Conservation (phyloP, 2,113 vertebrate genomes). For the Fukomys damarensis region DNA sequence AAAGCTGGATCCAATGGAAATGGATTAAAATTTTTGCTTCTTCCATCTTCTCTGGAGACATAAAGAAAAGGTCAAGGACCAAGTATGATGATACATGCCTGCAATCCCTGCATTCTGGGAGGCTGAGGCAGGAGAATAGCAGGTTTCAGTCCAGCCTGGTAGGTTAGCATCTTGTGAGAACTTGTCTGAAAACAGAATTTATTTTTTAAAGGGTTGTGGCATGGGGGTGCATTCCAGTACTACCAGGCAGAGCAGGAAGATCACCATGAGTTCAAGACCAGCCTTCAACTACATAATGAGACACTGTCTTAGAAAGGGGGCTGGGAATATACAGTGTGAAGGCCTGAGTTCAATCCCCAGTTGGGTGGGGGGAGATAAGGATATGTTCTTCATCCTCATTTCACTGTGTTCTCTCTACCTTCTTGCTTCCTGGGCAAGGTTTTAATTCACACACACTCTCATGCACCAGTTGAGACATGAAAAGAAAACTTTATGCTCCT, state of each 20-base stretch:
- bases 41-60: background rate
- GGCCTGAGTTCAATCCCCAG: background rate
- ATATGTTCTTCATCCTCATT: background rate
- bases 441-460: background rate
- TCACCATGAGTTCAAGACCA: background rate
- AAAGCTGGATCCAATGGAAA: conserved; percentile 29
- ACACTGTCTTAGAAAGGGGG: background rate
- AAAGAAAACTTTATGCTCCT: background rate
- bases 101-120: background rate
- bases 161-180: background rate
- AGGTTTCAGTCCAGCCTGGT: background rate
- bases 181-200: background rate
- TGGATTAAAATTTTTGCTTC: conserved; percentile 6
- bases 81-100: background rate
- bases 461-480: background rate
- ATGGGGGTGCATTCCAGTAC: no score
- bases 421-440: background rate
- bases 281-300: background rate
- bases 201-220: background rate
- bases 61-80: background rate
- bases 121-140: background rate
- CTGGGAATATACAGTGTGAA: background rate
- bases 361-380: background rate
- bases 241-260: background rate
- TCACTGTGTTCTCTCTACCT: background rate